Base-by-base conservation (phyloP, 2,113 vertebrate genomes). In the Callionymus lyra region DNA sequence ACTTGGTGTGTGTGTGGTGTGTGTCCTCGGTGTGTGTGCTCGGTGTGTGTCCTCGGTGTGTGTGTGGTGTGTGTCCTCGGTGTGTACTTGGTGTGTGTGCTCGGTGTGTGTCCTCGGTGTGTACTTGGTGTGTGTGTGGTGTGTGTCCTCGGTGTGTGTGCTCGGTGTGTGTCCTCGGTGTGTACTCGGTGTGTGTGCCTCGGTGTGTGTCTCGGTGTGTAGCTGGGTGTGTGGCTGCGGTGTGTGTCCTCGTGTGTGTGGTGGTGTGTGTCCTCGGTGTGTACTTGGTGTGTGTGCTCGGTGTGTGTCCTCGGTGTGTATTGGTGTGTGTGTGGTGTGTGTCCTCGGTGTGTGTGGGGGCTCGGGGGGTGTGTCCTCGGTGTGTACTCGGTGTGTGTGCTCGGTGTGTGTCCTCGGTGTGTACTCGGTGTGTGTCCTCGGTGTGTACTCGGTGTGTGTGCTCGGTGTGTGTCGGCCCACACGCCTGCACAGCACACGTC, bases 391-490 rank as follows among this genome's bases (percentile, higher is more conserved):
- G n/a, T n/a, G n/a, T 27, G 21, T 8, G n/a, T n/a, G n/a, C n/a
- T n/a, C n/a, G n/a, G n/a, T n/a, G n/a, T 27, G 21, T 27, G 4
- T 8, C 8, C n/a, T n/a, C n/a, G 21, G 11, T 10, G 34, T 41
- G 34, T 50, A 12, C n/a, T 3, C n/a, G 12, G 37, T 32, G 16
- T 40, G 16, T 33, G 37, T 16, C 10, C n/a, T n/a, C n/a, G n/a
- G n/a, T n/a, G n/a, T n/a, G n/a, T n/a, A n/a, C n/a, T 49, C 14
- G 2, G 27, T 47, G 44, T 36, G 18, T 10, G 34, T 41, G 31
- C 47, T n/a, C n/a, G n/a, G n/a, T n/a, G n/a, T 54, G 49, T 37
- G 10, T 43, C 57, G 59, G 34, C 56, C 56, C 59, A 65, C 56
- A 54, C 57, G 39, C 16, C 40, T 8, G 38, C 31, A 42, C 53